phyloP scores from a whole-genome alignment of 2,888 invertebrate genomes.

The Drosophila robusta region DNA sequence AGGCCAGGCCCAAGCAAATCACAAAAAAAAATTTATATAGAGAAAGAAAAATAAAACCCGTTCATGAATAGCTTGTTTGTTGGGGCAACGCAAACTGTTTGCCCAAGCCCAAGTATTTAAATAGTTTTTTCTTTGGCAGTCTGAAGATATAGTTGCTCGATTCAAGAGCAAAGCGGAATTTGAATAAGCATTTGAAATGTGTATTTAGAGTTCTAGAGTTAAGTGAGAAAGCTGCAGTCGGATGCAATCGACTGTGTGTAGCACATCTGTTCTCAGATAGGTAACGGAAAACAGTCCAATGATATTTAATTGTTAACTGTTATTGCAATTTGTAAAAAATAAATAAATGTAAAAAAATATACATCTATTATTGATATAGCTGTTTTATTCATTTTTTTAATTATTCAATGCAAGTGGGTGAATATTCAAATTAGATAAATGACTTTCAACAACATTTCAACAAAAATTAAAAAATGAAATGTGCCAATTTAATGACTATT shows the following conservation, averaged over 20 bases:
- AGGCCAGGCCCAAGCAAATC: slow-evolving; percentile 26
- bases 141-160: neutral
- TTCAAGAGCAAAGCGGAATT: neutral
- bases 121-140: neutral
- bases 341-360: too few species aligned
- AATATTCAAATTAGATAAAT: too few species aligned
- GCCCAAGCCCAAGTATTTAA: slow-evolving; percentile 13
- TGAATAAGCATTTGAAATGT: neutral
- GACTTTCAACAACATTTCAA: too few species aligned
- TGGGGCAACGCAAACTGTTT: slow-evolving; percentile 6
- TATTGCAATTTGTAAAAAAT: too few species aligned
- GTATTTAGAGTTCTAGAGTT: neutral
- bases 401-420: too few species aligned
- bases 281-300: too few species aligned
- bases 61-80: slow-evolving; percentile 10
- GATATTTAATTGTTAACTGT: too few species aligned
- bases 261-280: neutral
- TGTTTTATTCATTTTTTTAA: too few species aligned
- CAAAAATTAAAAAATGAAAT: too few species aligned
- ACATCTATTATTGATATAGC: too few species aligned
- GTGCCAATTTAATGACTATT: too few species aligned
- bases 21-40: slow-evolving; percentile 10
- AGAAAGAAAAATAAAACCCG: slow-evolving; percentile 14
- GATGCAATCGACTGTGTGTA: neutral
- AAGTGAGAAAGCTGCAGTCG: too few species aligned